Conservation (phyloP, 2,113 vertebrate genomes). For the Pelecanus crispus region DNA sequence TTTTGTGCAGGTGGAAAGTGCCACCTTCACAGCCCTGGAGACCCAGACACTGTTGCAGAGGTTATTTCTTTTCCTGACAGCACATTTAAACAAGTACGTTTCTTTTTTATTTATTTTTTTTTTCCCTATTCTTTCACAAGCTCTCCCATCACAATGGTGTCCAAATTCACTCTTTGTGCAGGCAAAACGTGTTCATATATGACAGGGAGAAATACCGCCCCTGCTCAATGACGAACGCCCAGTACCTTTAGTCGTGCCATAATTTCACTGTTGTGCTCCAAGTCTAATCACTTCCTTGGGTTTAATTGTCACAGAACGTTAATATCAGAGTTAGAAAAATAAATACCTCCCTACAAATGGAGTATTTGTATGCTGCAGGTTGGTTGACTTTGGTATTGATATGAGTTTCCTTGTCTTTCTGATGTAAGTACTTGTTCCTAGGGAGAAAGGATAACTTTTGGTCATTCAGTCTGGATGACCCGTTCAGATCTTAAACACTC, state of each 20-base stretch:
- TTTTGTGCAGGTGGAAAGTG: constrained; percentile 12
- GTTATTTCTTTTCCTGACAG: constrained; percentile 36
- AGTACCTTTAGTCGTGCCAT: not conserved
- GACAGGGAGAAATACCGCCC: not conserved
- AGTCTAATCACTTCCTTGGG: not conserved
- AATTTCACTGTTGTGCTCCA: not conserved
- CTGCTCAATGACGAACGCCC: not conserved
- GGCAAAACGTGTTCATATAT: not conserved
- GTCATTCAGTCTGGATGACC: not conserved
- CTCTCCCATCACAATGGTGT: not conserved
- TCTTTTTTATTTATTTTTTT: no score
- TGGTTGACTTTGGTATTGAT: not conserved
- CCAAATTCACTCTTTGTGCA: not conserved
- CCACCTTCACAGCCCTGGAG: not conserved
- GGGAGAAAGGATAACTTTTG: not conserved
- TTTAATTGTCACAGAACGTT: not conserved
- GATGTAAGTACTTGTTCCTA: not conserved
- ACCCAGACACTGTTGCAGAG: not conserved
- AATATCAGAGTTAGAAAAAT: not conserved
- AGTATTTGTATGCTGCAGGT: not conserved
- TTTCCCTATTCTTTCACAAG: not conserved
- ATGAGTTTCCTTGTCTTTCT: not conserved
- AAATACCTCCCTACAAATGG: not conserved
- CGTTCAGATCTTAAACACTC: not conserved
- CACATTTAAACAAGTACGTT: not conserved